A percentile compares a stretch with the other conserved stretches of the same genome.
phyloP scores from a whole-genome alignment of 1,140 invertebrate species.

The Dinoponera quadriceps region DNA sequence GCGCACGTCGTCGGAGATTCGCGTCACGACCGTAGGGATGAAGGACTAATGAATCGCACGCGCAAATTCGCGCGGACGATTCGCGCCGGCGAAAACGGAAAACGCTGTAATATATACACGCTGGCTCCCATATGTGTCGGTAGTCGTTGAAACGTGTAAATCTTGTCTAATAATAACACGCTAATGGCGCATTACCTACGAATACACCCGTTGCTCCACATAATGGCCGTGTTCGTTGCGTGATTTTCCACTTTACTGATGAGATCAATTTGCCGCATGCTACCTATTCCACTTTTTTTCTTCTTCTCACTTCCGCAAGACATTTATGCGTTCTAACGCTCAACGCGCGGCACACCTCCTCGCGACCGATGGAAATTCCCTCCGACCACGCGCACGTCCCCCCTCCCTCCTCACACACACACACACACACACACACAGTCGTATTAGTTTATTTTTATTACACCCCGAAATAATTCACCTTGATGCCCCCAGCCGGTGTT shows the following conservation, averaged over 20 bases:
- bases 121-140: no score
- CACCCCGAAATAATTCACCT: background rate
- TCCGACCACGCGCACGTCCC: no score
- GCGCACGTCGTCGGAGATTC: no score
- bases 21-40: no score
- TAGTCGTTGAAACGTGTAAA: background rate
- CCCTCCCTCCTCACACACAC: no score
- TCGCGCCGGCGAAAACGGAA: no score
- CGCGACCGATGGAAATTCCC: background rate
- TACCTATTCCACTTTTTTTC: background rate
- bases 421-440: background rate
- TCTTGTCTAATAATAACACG: slow-evolving; percentile 23
- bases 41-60: no score
- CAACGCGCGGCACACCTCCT: background rate
- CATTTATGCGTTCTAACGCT: slow-evolving; percentile 13
- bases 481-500: background rate
- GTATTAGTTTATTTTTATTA: slow-evolving; percentile 14
- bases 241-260: slow-evolving; percentile 29
- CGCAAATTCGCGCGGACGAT: no score
- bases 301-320: slow-evolving; percentile 6
- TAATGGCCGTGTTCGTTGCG: slow-evolving; percentile 30
- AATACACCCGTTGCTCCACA: background rate
- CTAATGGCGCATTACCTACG: background rate
- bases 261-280: slow-evolving; percentile 24
- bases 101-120: no score